Base-by-base conservation (phyloP, 2,113 vertebrate genomes). In the Cisticola juncidis region DNA sequence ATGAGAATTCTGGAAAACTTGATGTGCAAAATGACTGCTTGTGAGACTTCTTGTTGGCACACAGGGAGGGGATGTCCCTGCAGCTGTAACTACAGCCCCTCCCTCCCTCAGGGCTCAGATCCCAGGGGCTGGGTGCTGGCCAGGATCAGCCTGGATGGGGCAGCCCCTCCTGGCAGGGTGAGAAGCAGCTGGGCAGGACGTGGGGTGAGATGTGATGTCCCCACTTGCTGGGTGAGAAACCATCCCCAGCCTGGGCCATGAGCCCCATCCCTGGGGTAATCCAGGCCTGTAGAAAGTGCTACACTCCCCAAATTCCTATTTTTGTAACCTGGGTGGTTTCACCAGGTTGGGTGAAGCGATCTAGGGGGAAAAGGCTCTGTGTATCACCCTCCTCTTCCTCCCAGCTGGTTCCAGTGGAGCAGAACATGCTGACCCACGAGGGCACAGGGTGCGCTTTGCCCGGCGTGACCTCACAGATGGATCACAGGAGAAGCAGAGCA, bases 281-380 rank as follows among this genome's bases (percentile, higher is more conserved):
- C n/a, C 64, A 65, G 31, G 13, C 42, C 68, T 62, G 33, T 11
- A 9, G 22, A 62, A 81, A 65, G 6, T 8, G 28, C 15, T 36
- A 9, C 9, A 0, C 36, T 40, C 36, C 69, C 35, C 26, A 35
- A 0, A 68, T 11, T 11, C 0, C 25, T 35, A 1, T 11, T 65
- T 3, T 73, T 28, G 31, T 35, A 29, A 69, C n/a, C 38, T 40
- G 53, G 24, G 40, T 48, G 2, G 0, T 87, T 90, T 68, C 44
- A 14, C 22, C 0, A n/a, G 19, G 10, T 14, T 13, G 42, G 6
- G 25, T 61, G 54, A 69, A 40, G 29, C 9, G 25, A 17, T 69
- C 8, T 5, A 11, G 0, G 14, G 13, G 28, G 9, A 44, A 79
- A 21, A 11, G 25, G 22, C 9, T 68, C n/a, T 21, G 22, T 31